A percentile compares a stretch with the other conserved stretches of the same genome.
phyloP scores from a whole-genome alignment of 2,888 invertebrate genomes.

The Uloborus plumipes region DNA sequence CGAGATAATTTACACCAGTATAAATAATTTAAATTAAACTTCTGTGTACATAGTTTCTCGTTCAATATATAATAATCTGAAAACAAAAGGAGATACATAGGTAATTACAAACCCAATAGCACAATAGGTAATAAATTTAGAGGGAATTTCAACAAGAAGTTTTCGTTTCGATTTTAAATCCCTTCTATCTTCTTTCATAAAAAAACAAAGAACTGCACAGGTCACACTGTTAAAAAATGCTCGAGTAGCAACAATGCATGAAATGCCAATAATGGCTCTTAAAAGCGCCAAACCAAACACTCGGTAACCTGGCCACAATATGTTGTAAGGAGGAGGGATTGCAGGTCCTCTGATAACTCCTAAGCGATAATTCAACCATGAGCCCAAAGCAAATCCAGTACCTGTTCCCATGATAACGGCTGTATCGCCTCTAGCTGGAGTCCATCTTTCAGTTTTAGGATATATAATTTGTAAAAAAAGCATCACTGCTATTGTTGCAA shows the following conservation, averaged over 20 bases:
- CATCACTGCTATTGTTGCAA: constrained; percentile 76
- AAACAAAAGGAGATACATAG: constrained; percentile 83
- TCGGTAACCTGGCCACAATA: constrained; percentile 83
- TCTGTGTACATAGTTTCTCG: constrained; percentile 88
- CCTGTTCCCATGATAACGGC: constrained; percentile 87
- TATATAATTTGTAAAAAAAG: constrained; percentile 82
- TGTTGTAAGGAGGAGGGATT: constrained; percentile 80
- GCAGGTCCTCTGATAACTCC: constrained; percentile 75
- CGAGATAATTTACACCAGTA: not conserved
- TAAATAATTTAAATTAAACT: constrained; percentile 72
- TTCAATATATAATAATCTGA: constrained; percentile 82
- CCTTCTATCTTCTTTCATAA: constrained; percentile 79
- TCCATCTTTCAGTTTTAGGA: constrained; percentile 88
- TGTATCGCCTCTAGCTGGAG: constrained; percentile 91
- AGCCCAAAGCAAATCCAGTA: constrained; percentile 82
- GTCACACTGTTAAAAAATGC: constrained; percentile 79
- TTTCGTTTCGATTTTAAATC: constrained; percentile 75
- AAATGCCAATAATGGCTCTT: constrained; percentile 82
- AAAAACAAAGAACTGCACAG: constrained; percentile 80
- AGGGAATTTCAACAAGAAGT: constrained; percentile 83
- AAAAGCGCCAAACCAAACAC: constrained; percentile 79
- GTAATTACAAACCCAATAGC: constrained; percentile 84
- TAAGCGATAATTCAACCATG: constrained; percentile 87
- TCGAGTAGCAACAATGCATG: constrained; percentile 80
- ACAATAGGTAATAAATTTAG: constrained; percentile 86